phyloP scores from a whole-genome alignment of 2,113 vertebrate genomes.

The Conger conger region DNA sequence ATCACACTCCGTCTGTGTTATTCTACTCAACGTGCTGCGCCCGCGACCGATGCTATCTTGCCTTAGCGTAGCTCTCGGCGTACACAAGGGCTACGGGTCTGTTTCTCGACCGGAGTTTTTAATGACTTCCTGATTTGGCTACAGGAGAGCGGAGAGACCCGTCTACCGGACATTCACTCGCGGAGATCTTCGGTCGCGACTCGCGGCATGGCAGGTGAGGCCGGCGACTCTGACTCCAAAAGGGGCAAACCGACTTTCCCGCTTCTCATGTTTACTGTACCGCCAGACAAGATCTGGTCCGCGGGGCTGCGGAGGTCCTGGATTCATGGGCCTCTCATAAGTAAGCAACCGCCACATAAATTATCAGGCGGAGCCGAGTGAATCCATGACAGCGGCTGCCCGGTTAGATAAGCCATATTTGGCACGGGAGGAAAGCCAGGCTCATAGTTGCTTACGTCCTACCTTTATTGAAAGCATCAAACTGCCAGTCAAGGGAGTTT shows the following conservation, averaged over 20 bases:
- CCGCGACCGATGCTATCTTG: background rate
- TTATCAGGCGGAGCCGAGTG: background rate
- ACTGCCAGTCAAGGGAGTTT: background rate
- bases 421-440: conserved; percentile 5
- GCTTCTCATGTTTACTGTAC: background rate
- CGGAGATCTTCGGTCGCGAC: background rate
- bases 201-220: background rate
- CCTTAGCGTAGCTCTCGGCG: background rate
- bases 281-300: background rate
- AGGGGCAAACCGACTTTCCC: background rate
- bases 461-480: background rate
- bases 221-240: background rate
- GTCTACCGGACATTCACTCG: background rate
- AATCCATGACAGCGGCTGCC: background rate
- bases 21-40: background rate
- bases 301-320: background rate
- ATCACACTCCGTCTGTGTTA: background rate
- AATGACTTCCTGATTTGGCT: conserved; percentile 11
- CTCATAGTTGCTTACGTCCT: background rate
- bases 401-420: background rate
- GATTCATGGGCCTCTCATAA: background rate
- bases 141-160: background rate
- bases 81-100: background rate
- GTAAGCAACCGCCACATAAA: background rate
- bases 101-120: background rate